Conservation (phyloP, 2,888 invertebrate genomes). For the Halictus ligatus region DNA sequence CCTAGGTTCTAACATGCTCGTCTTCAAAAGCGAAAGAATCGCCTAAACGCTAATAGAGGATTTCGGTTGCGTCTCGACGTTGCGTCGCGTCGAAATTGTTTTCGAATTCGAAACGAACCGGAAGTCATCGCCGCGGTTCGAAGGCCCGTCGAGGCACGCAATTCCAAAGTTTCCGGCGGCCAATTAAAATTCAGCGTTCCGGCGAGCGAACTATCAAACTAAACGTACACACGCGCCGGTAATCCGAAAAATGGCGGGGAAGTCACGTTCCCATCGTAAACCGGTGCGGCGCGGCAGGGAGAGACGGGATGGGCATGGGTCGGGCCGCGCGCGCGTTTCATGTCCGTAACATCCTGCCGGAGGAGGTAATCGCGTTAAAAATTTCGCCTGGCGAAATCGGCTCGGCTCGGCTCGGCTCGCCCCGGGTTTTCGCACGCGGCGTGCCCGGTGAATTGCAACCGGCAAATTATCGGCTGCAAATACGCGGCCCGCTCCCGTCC, state of each 20-base stretch:
- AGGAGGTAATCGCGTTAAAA: slow-evolving; percentile 20
- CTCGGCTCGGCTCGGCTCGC: not conserved
- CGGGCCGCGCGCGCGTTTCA: not conserved
- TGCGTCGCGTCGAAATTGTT: not conserved
- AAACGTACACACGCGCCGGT: not conserved
- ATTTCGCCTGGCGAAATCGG: not conserved
- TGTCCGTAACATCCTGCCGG: slow-evolving; percentile 18
- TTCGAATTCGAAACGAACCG: not conserved
- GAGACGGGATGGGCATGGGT: not conserved
- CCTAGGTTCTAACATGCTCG: no score
- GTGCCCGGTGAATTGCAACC: slow-evolving; percentile 11
- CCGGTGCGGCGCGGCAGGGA: not conserved
- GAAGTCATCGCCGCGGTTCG: not conserved
- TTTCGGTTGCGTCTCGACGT: not conserved
- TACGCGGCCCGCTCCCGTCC: not conserved
- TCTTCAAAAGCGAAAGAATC: not conserved
- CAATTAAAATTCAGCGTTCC: slow-evolving; percentile 14
- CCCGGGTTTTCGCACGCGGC: not conserved
- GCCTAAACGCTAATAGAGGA: not conserved
- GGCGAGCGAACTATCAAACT: not conserved
- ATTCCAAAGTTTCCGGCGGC: not conserved
- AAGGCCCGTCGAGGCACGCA: not conserved
- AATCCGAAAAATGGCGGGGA: slow-evolving; percentile 13
- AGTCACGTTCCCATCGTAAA: slow-evolving; percentile 25
- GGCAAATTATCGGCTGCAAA: slow-evolving; percentile 27